Conservation (phyloP, 2,113 vertebrate species). For the Strix aluco region DNA sequence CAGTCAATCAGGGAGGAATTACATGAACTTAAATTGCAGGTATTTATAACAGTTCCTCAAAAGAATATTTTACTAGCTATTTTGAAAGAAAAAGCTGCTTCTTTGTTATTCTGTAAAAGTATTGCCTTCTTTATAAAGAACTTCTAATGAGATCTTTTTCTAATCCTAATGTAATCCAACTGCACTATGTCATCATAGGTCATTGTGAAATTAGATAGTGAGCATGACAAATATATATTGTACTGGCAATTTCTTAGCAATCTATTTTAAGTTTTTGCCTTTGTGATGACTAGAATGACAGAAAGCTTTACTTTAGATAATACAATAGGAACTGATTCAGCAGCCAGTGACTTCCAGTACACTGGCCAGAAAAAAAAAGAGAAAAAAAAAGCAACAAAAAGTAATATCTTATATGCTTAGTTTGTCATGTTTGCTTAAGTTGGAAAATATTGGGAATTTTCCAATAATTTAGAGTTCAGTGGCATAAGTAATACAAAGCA, state of each 20-base stretch:
- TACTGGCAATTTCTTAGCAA: not conserved
- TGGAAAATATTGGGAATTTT: not conserved
- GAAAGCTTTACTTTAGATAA: not conserved
- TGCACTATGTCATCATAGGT: not conserved
- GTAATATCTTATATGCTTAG: not conserved
- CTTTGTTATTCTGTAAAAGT: not conserved
- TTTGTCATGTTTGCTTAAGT: not conserved
- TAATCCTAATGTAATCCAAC: not conserved
- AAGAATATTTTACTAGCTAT: not conserved
- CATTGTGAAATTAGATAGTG: not conserved
- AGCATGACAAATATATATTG: not conserved
- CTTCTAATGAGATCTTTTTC: not conserved
- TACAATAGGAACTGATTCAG: not conserved
- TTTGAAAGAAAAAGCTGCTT: not conserved
- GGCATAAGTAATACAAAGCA: not conserved
- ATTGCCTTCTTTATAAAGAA: not conserved
- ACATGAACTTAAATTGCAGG: constrained; percentile 4
- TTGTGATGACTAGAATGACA: not conserved
- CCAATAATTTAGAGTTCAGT: not conserved
- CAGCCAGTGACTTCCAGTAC: not conserved
- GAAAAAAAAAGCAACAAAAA: not conserved
- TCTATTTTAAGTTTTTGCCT: not conserved
- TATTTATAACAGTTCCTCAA: constrained; percentile 28
- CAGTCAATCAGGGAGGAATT: constrained; percentile 29
- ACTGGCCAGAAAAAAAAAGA: not conserved